A percentile compares a stretch with the other conserved stretches of the same genome.
Conservation (phyloP, 64 coral and sea anemone species). For the Astreopora myriophthalma region DNA sequence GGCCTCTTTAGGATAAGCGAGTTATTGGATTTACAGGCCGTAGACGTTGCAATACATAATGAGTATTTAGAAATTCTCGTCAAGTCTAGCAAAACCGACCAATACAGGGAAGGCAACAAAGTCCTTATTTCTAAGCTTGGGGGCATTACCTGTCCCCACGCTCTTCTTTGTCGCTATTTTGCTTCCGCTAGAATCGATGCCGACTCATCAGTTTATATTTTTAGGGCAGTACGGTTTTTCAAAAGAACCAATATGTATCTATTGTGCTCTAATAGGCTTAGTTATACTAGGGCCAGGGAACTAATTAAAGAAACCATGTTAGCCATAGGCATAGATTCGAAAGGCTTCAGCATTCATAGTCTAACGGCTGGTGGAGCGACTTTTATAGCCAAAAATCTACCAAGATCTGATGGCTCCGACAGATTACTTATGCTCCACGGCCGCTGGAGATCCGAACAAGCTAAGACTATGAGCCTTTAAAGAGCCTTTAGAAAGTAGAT, state of each 20-base stretch:
- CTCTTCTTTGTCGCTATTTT: background rate
- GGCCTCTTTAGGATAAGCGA: constrained; percentile 19
- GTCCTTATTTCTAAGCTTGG: background rate
- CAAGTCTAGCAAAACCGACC: background rate
- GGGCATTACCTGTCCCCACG: background rate
- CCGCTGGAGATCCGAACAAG: background rate
- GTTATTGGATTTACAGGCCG: background rate
- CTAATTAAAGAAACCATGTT: no score
- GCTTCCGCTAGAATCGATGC: background rate
- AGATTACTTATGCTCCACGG: constrained; percentile 32
- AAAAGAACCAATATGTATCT: background rate
- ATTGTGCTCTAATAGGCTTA: background rate
- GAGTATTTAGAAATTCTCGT: constrained; percentile 3
- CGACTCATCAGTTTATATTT: background rate
- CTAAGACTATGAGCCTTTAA: background rate
- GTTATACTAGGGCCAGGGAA: constrained; percentile 20
- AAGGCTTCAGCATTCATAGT: background rate
- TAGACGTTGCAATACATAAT: background rate
- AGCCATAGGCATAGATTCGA: background rate
- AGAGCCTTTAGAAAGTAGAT: no score
- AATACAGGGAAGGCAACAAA: constrained; percentile 35
- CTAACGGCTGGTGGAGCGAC: background rate
- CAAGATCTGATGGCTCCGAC: background rate
- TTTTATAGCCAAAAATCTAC: background rate
- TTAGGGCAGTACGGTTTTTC: background rate